Conservation (phyloP, 2,113 vertebrate genomes). For the Sinocyclocheilus rhinocerous region DNA sequence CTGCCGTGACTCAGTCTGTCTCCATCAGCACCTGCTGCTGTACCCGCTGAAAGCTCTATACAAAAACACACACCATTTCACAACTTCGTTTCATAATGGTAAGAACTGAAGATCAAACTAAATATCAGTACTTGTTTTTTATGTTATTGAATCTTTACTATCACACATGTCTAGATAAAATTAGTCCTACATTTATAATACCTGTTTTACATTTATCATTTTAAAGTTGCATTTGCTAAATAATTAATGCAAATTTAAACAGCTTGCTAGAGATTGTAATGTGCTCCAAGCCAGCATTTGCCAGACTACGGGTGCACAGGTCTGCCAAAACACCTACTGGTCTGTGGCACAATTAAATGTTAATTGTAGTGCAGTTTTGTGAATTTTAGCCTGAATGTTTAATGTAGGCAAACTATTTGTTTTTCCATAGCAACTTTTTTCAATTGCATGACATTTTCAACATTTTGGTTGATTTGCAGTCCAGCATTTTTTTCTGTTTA, state of each 20-base stretch:
- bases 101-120: background rate
- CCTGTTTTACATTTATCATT: background rate
- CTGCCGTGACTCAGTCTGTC: constrained; percentile 88
- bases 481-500: too few relatives aligned
- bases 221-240: background rate
- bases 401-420: background rate
- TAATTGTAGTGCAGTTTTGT: background rate
- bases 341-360: background rate
- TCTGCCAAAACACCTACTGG: background rate
- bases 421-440: background rate
- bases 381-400: background rate
- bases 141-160: background rate
- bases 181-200: background rate
- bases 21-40: constrained; percentile 75
- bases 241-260: background rate
- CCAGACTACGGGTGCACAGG: background rate
- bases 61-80: background rate
- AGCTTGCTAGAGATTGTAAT: background rate
- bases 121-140: background rate
- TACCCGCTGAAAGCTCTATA: constrained; percentile 54
- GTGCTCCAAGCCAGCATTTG: background rate
- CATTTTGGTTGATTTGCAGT: background rate
- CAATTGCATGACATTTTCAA: background rate
- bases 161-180: background rate
- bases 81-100: background rate